These are phyloP conservation scores for Germaria angustata DNA, from an alignment of 2,888 invertebrate genomes.

Conservation along the genomic window DNA sequence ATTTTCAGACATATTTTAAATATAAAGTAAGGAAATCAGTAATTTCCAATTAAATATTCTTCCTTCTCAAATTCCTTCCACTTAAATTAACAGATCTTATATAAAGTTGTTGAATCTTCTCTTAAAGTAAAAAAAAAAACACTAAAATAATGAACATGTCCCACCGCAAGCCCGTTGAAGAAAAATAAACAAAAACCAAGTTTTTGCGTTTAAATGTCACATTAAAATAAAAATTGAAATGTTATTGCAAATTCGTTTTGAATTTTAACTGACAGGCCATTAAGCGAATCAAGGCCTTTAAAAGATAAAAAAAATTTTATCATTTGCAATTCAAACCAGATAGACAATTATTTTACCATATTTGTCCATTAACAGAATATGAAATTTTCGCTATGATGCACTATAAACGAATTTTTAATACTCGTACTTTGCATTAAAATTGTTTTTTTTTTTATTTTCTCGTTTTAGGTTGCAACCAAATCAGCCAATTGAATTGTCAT, in stretches of 20 bases:
- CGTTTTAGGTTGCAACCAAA: background rate
- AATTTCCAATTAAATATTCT: too few relatives aligned
- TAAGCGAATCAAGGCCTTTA: conserved; percentile 28
- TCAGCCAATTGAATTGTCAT: conserved; percentile 54
- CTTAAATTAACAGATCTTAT: too few relatives aligned
- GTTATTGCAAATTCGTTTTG: conserved; percentile 73
- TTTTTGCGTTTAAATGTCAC: conserved; percentile 67
- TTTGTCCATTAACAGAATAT: conserved; percentile 36
- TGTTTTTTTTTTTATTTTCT: background rate
- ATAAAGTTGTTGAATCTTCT: too few relatives aligned
- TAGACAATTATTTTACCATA: conserved; percentile 24
- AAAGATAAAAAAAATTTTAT: background rate
- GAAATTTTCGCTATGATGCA: conserved; percentile 29
- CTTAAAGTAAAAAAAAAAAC: background rate
- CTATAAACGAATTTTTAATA: conserved; percentile 23
- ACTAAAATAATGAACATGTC: background rate
- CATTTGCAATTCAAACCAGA: conserved; percentile 33
- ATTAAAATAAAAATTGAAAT: conserved; percentile 76
- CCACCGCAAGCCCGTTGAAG: background rate
- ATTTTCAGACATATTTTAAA: too few relatives aligned
- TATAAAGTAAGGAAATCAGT: too few relatives aligned
- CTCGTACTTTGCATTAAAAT: conserved; percentile 37
- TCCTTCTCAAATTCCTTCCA: too few relatives aligned
- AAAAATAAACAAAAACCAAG: background rate
- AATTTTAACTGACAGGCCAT: conserved; percentile 65